phyloP scores from a whole-genome alignment of 2,888 invertebrate species.

The Drosophila nigricruria region DNA sequence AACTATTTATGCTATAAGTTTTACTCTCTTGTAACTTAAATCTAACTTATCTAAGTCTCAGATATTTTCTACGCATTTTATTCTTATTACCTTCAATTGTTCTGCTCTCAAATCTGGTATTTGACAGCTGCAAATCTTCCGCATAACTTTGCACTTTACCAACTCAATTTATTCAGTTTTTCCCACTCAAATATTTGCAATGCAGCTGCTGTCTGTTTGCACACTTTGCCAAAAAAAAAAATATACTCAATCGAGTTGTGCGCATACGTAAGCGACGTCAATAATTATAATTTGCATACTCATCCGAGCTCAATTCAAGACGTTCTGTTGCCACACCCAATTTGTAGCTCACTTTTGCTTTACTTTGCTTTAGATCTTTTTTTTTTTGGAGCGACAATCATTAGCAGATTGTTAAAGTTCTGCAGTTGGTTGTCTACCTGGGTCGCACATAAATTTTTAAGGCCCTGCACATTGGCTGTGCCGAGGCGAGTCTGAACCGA shows the following conservation, averaged over 20 bases:
- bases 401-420: conserved; percentile 42
- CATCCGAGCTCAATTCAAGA: conserved; percentile 39
- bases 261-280: conserved; percentile 28
- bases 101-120: background rate
- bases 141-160: conserved; percentile 2
- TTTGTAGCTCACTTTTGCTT: background rate
- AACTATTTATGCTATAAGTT: too few relatives aligned
- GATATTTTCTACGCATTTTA: background rate
- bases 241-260: conserved; percentile 12
- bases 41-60: background rate
- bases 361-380: conserved; percentile 10
- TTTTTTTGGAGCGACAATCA: conserved; percentile 22
- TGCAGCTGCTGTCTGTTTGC: conserved; percentile 17
- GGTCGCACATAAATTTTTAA: conserved; percentile 22
- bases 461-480: conserved; percentile 23
- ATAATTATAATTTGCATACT: conserved; percentile 55
- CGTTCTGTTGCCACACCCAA: conserved; percentile 44
- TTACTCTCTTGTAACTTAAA: too few relatives aligned
- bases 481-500: conserved; percentile 16
- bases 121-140: conserved; percentile 3
- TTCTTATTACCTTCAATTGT: too few relatives aligned
- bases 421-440: conserved; percentile 35
- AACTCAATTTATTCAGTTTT: background rate
- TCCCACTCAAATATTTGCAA: conserved; percentile 13
- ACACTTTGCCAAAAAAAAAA: conserved; percentile 3